A percentile compares a stretch with the other conserved stretches of the same genome.
Conservation (phyloP, 2,797 vertebrate genomes). For the Anguilla megastoma region DNA sequence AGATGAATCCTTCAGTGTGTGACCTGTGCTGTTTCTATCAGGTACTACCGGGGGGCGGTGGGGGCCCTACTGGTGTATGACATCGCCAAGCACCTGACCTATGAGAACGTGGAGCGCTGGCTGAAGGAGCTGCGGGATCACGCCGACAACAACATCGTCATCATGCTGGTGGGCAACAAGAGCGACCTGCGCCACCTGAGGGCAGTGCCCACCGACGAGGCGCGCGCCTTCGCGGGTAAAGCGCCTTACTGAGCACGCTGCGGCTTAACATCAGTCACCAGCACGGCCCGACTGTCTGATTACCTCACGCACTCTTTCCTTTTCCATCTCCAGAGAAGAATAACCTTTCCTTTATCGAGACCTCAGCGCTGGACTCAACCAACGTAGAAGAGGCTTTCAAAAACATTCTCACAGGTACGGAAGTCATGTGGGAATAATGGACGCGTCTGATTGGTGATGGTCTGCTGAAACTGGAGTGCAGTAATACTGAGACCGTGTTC, state of each 20-base stretch:
- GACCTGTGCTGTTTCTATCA: constrained; percentile 52
- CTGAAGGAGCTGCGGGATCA: constrained; percentile 94
- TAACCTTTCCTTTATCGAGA: constrained; percentile 96
- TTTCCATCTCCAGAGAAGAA: constrained; percentile 84
- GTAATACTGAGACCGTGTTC: background rate
- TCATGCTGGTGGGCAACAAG: constrained; percentile 97
- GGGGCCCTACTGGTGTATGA: constrained; percentile 93
- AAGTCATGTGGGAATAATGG: background rate
- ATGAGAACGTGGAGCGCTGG: constrained; percentile 95
- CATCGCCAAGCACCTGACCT: constrained; percentile 95
- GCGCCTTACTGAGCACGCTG: background rate
- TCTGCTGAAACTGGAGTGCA: background rate
- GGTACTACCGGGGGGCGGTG: constrained; percentile 92
- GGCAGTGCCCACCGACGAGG: constrained; percentile 92
- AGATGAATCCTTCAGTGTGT: background rate
- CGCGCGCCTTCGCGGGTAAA: constrained; percentile 87
- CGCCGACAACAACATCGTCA: constrained; percentile 94
- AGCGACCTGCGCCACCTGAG: constrained; percentile 92
- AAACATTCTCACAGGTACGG: constrained; percentile 92
- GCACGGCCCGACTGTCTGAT: background rate
- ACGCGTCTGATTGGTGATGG: too few species aligned
- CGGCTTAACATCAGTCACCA: too few species aligned
- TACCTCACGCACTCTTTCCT: background rate
- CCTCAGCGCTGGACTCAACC: constrained; percentile 94
- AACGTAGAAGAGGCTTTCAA: constrained; percentile 98